Conservation (phyloP, 2,888 invertebrate genomes). For the Plusia festucae region DNA sequence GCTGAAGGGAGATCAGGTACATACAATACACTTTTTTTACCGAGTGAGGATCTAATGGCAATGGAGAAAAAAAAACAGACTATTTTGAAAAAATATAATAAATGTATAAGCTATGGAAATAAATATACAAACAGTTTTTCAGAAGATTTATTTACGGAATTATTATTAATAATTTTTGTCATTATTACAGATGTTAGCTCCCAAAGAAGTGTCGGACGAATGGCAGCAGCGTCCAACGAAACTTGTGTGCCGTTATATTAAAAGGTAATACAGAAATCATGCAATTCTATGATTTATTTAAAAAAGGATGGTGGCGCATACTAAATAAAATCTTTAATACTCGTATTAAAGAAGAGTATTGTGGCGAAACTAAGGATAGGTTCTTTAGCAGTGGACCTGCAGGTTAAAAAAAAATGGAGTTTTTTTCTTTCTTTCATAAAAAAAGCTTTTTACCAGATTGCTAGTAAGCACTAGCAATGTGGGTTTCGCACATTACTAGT, state of each 20-base stretch:
- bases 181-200: conserved; percentile 92
- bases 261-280: conserved; percentile 89
- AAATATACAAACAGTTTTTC: background rate
- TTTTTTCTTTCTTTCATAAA: no score
- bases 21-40: conserved; percentile 35
- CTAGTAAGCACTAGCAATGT: no score
- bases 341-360: no score
- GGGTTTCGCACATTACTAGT: no score
- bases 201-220: conserved; percentile 96
- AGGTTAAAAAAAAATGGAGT: no score
- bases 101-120: background rate
- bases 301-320: no score
- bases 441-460: no score
- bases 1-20: conserved; percentile 98
- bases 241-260: conserved; percentile 95
- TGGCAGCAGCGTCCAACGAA: conserved; percentile 97
- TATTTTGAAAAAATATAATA: background rate
- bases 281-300: no score
- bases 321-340: no score
- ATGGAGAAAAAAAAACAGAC: background rate
- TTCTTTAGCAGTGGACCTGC: no score
- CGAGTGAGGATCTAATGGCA: background rate
- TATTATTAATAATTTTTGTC: background rate
- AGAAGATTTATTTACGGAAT: background rate
- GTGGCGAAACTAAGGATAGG: no score